Percentiles rank a stretch among this genome's conserved stretches.
These are phyloP conservation scores for Drosophila macrothrix DNA, from an alignment of 2,888 invertebrate genomes.

Conservation along the genomic window DNA sequence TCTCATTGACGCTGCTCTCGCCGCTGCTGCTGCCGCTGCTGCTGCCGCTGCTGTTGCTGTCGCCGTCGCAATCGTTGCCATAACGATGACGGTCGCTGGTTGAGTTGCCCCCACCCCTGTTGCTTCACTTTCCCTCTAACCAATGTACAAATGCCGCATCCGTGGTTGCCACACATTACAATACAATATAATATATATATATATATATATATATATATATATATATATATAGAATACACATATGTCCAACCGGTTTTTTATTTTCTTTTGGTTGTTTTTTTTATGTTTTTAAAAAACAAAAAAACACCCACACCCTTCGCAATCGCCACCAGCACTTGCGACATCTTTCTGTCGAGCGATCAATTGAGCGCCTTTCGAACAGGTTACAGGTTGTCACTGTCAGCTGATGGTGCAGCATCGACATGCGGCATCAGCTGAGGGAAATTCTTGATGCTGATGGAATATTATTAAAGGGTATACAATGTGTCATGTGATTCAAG, in stretches of 20 bases:
- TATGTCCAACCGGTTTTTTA: constrained; percentile 45
- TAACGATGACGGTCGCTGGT: constrained; percentile 8
- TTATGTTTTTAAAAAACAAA: background rate
- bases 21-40: background rate
- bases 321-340: background rate
- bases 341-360: constrained; percentile 11
- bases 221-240: constrained; percentile 1
- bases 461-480: background rate
- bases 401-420: constrained; percentile 40
- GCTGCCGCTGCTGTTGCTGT: background rate
- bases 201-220: background rate
- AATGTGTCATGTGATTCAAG: background rate
- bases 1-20: constrained; percentile 29
- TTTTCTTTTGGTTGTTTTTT: background rate
- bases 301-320: constrained; percentile 1
- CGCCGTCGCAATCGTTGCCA: constrained; percentile 33
- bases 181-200: background rate
- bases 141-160: constrained; percentile 9
- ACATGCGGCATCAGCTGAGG: constrained; percentile 23
- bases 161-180: constrained; percentile 37
- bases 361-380: constrained; percentile 61
- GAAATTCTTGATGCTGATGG: background rate
- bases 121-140: background rate
- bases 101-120: background rate
- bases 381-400: constrained; percentile 72